A percentile compares a stretch with the other conserved stretches of the same genome.
Conservation (phyloP, 1,140 invertebrate species). For the Papilio aristodemus region DNA sequence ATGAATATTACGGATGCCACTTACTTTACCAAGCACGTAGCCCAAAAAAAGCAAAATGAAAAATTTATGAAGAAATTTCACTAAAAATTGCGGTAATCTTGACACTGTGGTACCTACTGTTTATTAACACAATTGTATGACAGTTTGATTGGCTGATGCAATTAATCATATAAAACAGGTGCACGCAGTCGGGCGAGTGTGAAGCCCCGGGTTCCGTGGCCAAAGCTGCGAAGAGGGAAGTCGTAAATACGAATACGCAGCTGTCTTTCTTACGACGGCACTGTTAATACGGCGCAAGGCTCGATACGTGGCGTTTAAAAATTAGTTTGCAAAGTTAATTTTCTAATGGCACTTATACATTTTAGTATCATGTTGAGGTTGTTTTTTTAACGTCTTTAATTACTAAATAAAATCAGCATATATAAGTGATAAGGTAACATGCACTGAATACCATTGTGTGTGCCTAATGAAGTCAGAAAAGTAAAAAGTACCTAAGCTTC, state of each 20-base stretch:
- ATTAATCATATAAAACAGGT: constrained; percentile 74
- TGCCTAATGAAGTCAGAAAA: background rate
- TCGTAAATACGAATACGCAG: constrained; percentile 69
- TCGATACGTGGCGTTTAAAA: constrained; percentile 4
- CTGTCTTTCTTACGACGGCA: constrained; percentile 39
- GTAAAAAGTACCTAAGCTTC: too few species aligned
- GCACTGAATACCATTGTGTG: background rate
- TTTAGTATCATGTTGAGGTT: background rate
- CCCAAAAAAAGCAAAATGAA: background rate
- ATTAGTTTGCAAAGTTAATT: constrained; percentile 19
- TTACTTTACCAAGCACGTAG: background rate
- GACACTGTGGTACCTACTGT: constrained; percentile 33
- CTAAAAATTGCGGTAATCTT: constrained; percentile 34
- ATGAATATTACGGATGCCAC: background rate
- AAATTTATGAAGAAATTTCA: constrained; percentile 24
- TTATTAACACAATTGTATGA: constrained; percentile 57
- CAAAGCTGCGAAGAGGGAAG: constrained; percentile 64
- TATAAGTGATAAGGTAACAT: background rate
- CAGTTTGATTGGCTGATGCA: constrained; percentile 45
- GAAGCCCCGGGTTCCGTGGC: constrained; percentile 43
- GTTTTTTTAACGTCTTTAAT: too few species aligned
- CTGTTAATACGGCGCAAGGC: background rate
- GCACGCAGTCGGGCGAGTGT: constrained; percentile 41
- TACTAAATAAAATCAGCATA: background rate
- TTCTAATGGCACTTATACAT: constrained; percentile 2